Base-by-base conservation (phyloP, 2,888 invertebrate species). In the Andrena fulva region DNA sequence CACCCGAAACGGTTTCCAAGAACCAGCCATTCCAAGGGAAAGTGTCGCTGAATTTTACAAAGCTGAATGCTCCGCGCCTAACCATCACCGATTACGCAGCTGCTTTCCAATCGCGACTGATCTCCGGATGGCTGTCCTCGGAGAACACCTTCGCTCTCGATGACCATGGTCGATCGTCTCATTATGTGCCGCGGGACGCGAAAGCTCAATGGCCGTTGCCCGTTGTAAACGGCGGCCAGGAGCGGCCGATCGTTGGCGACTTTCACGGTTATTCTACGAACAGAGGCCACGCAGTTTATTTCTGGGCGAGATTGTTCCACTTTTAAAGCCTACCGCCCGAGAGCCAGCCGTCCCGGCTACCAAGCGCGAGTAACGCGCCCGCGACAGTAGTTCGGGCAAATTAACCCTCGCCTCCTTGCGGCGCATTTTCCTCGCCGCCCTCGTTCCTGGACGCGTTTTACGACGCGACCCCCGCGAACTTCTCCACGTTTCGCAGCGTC, bases 251-350 rank as follows among this genome's bases (percentile, higher is more conserved):
- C 66, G 59, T 50, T 56, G 56, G 64, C 60, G 71, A 82, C 85
- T 85, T 85, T 85, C 85, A 75, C 81, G 80, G 76, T 74, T 64
- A 66, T 84, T 64, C 54, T 52, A 66, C 62, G 66, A 35, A 60
- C 31, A 33, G 29, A 54, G 7, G 62, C 71, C 59, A 10, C 48
- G 60, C 72, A 42, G 73, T 70, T 82, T 85, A 85, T 85, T 85
- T 85, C 78, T 78, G 75, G 66, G 24, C 60, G 64, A 69, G 85
- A 85, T 85, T 67, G 82, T 85, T 85, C 85, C 85, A 85, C 85
- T 85, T 84, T 82, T 82, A 62, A 63, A 75, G 66, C 70, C n/a
- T 62, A 62, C 24, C 33, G 70, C 24, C 27, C 81, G 60, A 42
- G 52, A 63, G 75, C 68, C 10, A 52, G 54, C 50, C 62, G 67